These are phyloP conservation scores for Ataeniobius toweri DNA, from an alignment of 2,797 vertebrate genomes.

Conservation along the genomic window DNA sequence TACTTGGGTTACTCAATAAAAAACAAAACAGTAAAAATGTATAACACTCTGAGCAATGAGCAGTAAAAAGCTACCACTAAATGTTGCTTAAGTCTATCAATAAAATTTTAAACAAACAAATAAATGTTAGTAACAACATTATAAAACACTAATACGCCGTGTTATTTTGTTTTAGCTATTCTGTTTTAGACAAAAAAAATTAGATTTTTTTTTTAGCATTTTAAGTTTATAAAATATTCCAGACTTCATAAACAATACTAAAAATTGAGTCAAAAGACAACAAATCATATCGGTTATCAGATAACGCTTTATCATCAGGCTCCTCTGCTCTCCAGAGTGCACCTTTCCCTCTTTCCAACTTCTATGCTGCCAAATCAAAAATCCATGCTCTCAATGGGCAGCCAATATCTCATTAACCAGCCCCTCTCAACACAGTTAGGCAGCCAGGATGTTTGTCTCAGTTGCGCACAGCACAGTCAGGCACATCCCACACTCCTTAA, in stretches of 20 bases:
- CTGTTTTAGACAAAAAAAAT: background rate
- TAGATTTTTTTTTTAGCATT: too few relatives aligned
- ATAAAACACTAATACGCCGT: background rate
- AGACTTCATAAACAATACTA: conserved; percentile 1
- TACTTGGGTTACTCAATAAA: background rate
- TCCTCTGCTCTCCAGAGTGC: conserved; percentile 37
- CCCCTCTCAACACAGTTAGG: conserved; percentile 69
- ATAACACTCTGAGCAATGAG: background rate
- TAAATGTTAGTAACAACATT: background rate
- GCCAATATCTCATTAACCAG: conserved; percentile 87
- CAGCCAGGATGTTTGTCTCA: conserved; percentile 75
- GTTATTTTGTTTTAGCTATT: background rate
- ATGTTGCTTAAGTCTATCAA: background rate
- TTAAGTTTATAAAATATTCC: too few relatives aligned
- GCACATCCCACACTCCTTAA: conserved; percentile 74
- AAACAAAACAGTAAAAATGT: background rate
- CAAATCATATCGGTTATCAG: conserved; percentile 17
- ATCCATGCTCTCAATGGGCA: conserved; percentile 84
- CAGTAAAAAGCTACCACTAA: background rate
- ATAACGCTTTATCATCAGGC: conserved; percentile 20
- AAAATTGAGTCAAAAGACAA: conserved; percentile 17
- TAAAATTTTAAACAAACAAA: background rate
- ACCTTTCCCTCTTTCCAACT: conserved; percentile 52
- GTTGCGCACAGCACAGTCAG: conserved; percentile 60
- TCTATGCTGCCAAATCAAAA: conserved; percentile 81